phyloP scores from a whole-genome alignment of 2,888 invertebrate species.

The Drosophila pseudotakahashii region DNA sequence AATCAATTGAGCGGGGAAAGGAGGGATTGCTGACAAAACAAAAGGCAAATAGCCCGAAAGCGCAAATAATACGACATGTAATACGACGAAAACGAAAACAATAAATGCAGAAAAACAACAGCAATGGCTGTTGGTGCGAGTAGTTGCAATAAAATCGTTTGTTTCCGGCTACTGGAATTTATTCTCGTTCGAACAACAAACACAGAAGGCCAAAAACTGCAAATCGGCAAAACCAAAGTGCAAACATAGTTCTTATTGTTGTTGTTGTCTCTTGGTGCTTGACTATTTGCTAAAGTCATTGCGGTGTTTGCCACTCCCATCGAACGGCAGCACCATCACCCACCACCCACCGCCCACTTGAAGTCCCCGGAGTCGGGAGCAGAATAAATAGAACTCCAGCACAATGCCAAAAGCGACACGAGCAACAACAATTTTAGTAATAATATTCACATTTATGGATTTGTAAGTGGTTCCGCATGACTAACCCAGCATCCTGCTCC shows the following conservation, averaged over 20 bases:
- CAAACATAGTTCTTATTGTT: conserved; percentile 65
- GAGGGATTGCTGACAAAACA: conserved; percentile 52
- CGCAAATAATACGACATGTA: conserved; percentile 79
- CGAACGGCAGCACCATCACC: background rate
- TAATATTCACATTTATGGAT: conserved; percentile 80
- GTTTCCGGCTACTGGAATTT: conserved; percentile 78
- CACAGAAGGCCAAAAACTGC: conserved; percentile 65
- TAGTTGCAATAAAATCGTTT: conserved; percentile 77
- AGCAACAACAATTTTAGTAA: conserved; percentile 70
- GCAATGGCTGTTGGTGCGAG: conserved; percentile 55
- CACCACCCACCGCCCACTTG: conserved; percentile 31
- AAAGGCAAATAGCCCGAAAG: conserved; percentile 70
- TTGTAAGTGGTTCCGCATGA: conserved; percentile 81
- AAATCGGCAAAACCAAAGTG: conserved; percentile 79
- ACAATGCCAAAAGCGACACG: conserved; percentile 59
- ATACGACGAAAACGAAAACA: conserved; percentile 60
- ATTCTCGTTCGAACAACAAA: conserved; percentile 67
- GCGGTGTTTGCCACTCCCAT: conserved; percentile 60
- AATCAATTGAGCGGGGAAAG: conserved; percentile 68
- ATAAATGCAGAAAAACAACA: conserved; percentile 54
- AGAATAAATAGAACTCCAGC: conserved; percentile 44
- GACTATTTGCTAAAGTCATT: conserved; percentile 79
- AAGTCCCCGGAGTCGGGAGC: conserved; percentile 52
- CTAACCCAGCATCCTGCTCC: conserved; percentile 63
- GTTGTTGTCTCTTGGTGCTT: conserved; percentile 60